Evolutionary conservation across 1,140 invertebrate species (phyloP).

Genomic region (Ceratina calcarata): DNA sequence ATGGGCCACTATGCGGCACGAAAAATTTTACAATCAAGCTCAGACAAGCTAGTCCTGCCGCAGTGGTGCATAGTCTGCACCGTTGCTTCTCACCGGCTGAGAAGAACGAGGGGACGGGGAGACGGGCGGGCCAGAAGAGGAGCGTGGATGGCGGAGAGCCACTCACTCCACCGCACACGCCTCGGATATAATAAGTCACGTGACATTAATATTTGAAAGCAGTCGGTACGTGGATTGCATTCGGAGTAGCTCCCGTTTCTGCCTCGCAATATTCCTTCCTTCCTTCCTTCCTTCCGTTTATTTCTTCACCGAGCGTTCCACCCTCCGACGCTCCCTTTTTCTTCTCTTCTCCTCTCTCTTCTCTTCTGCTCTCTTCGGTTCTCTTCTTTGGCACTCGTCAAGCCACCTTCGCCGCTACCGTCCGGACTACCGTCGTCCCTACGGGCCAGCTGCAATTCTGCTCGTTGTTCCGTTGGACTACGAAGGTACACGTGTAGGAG

Average conservation of each 20-base stretch:
- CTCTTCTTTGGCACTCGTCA: constrained; percentile 28
- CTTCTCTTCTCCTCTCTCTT: neutral
- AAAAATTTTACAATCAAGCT: constrained; percentile 77
- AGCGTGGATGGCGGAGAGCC: constrained; percentile 65
- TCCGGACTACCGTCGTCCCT: constrained; percentile 28
- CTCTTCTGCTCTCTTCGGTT: constrained; percentile 1
- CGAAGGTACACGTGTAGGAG: too few relatives aligned
- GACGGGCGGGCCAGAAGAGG: neutral
- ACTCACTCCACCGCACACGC: constrained; percentile 76
- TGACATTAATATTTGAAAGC: constrained; percentile 82
- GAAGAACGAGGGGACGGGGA: neutral
- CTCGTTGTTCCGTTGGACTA: neutral
- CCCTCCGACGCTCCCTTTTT: neutral
- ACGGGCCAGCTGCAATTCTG: constrained; percentile 19
- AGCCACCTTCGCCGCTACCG: constrained; percentile 36
- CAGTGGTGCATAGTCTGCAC: constrained; percentile 58
- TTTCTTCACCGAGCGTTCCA: constrained; percentile 54
- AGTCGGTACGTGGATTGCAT: constrained; percentile 81
- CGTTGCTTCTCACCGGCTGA: constrained; percentile 50
- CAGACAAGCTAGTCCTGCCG: constrained; percentile 67
- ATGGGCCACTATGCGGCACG: constrained; percentile 71
- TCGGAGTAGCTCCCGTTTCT: constrained; percentile 69
- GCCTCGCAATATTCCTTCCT: constrained; percentile 70
- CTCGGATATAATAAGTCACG: constrained; percentile 81
- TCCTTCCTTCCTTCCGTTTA: constrained; percentile 58